These are phyloP conservation scores for Seladonia tumulorum DNA, from an alignment of 2,888 invertebrate species.

Conservation along the genomic window DNA sequence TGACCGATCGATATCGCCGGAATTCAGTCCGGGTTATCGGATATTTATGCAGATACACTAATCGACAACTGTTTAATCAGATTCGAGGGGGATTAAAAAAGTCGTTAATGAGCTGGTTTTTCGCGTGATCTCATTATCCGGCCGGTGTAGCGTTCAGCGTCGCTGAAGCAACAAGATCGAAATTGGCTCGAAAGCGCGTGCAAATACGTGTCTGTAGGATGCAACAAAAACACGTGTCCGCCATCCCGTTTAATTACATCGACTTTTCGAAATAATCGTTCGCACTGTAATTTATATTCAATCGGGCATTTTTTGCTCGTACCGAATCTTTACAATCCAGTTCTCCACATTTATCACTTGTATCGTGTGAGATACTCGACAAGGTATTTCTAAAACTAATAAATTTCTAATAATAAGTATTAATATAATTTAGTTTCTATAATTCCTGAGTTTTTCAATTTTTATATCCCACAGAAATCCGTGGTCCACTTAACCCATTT, in stretches of 20 bases:
- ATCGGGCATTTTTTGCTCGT: background rate
- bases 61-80: constrained; percentile 9
- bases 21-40: background rate
- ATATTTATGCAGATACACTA: background rate
- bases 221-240: background rate
- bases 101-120: constrained; percentile 7
- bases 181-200: background rate
- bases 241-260: background rate
- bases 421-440: too few species aligned
- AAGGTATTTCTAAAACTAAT: too few species aligned
- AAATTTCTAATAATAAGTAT: too few species aligned
- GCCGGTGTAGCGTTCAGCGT: background rate
- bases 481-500: too few species aligned
- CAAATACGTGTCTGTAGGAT: background rate
- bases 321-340: background rate
- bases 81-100: constrained; percentile 2
- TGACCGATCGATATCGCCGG: constrained; percentile 5
- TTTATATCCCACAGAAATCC: too few species aligned
- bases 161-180: background rate
- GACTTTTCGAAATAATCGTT: background rate
- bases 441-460: too few species aligned
- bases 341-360: too few species aligned
- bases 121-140: background rate
- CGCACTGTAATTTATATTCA: background rate
- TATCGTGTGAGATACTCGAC: too few species aligned